Base-by-base conservation (phyloP, 2,797 vertebrate species). In the Gymnocypris eckloni region DNA sequence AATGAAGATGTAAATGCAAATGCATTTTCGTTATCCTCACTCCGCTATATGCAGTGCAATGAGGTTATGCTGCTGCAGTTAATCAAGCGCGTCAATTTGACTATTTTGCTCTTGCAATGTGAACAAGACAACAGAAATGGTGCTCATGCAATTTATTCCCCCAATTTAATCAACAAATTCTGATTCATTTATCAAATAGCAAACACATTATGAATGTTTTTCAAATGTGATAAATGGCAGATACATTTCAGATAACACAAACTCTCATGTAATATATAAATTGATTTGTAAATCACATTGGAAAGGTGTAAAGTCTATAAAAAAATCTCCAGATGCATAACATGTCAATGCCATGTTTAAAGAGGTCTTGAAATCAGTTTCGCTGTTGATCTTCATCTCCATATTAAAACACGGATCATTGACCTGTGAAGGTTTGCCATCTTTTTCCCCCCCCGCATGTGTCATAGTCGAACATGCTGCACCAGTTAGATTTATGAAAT, bases 1-100 rank as follows among this genome's bases (percentile, higher is more conserved):
- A 79, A 48, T 64, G n/a, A 64, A 45, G 56, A 79, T 79, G 1
- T 64, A 45, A 64, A 64, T 79, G 59, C 77, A 64, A 20, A 64
- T 64, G 56, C 9, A 11, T 79, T 45, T 61, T 79, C 0, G 41
- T 45, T 79, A 28, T 64, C 77, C 56, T 79, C n/a, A 28, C 37
- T 79, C 56, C 12, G 77, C 56, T 79, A n/a, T 79, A 79, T 79
- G 56, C 77, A 64, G 56, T 79, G 56, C 59, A 45, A 20, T 79
- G 56, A 79, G 77, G 56, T 79, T 79, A 64, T n/a, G 6, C 56
- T 59, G 59, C 77, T 45, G n/a, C 39, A 64, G 45, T 79, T 79
- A 79, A 64, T 79, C 77, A 61, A 43, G 54, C 18, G 39, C 6
- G 20, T n/a, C 77, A 45, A 64, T 79, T 64, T 79, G 41, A 33